phyloP scores from a whole-genome alignment of 1,140 invertebrate species.

The Sycophila sp. region DNA sequence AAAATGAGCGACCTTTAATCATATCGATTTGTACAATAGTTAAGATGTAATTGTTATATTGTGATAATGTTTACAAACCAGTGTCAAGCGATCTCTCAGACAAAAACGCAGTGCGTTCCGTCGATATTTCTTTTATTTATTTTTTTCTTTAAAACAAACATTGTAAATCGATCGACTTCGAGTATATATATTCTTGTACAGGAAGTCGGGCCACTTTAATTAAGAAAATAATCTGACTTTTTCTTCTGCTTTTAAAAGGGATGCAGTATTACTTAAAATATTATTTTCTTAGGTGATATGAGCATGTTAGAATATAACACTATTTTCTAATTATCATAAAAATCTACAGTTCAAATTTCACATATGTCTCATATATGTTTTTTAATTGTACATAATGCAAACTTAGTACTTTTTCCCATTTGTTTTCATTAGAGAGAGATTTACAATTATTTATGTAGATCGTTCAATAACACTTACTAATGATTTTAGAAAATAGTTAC shows the following conservation, averaged over 20 bases:
- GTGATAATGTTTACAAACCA: slow-evolving; percentile 26
- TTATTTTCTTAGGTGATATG: too few species aligned
- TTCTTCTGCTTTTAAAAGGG: background rate
- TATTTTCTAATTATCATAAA: too few species aligned
- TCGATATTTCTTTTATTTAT: slow-evolving; percentile 2
- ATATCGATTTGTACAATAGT: slow-evolving; percentile 19
- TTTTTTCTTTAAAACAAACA: slow-evolving; percentile 8
- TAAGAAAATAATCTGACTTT: slow-evolving; percentile 11
- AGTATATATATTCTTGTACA: slow-evolving; percentile 28
- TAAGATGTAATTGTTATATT: slow-evolving; percentile 29
- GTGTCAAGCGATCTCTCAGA: slow-evolving; percentile 21
- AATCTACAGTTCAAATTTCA: too few species aligned
- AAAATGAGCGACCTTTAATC: background rate
- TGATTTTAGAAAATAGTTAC: too few species aligned
- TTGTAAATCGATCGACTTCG: slow-evolving; percentile 27
- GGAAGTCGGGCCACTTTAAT: background rate
- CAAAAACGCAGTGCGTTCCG: slow-evolving; percentile 16
- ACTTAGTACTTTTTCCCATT: too few species aligned
- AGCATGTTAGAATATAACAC: too few species aligned
- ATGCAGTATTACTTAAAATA: slow-evolving; percentile 8
- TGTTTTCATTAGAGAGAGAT: too few species aligned
- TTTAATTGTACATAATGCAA: too few species aligned
- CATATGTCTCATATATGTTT: too few species aligned
- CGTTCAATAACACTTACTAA: too few species aligned
- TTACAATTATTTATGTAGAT: too few species aligned